Conservation (phyloP, 2,888 invertebrate species). For the Malthinus seriepunctatus region DNA sequence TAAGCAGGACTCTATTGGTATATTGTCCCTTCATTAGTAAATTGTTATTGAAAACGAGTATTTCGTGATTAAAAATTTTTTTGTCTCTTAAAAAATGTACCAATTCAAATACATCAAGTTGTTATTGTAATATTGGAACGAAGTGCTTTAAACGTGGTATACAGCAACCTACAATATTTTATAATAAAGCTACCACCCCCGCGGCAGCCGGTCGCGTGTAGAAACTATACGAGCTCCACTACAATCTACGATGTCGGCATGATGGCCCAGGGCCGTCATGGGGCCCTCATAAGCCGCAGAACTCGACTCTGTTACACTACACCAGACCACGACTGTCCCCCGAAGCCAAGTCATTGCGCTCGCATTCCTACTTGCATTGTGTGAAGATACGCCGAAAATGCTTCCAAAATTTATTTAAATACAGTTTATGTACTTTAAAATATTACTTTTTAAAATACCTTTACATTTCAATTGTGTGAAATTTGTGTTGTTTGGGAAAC, state of each 20-base stretch:
- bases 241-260: constrained; percentile 45
- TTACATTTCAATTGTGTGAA: constrained; percentile 14
- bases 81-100: no score
- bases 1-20: no score
- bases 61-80: no score
- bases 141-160: constrained; percentile 16
- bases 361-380: constrained; percentile 37
- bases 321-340: constrained; percentile 52
- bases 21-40: no score
- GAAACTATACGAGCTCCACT: constrained; percentile 40
- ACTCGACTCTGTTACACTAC: constrained; percentile 41
- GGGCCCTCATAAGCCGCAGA: constrained; percentile 43
- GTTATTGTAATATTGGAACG: no score
- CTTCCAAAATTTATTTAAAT: constrained; percentile 28
- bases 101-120: no score
- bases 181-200: constrained; percentile 54
- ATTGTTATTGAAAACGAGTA: no score
- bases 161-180: constrained; percentile 42
- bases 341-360: constrained; percentile 49
- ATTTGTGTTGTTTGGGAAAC: constrained; percentile 5
- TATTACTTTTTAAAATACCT: constrained; percentile 6
- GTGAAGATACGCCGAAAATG: constrained; percentile 32
- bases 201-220: constrained; percentile 54
- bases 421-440: constrained; percentile 7
- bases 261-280: constrained; percentile 47